Base-by-base conservation (phyloP, 1,140 invertebrate species). In the Ruditapes philippinarum region DNA sequence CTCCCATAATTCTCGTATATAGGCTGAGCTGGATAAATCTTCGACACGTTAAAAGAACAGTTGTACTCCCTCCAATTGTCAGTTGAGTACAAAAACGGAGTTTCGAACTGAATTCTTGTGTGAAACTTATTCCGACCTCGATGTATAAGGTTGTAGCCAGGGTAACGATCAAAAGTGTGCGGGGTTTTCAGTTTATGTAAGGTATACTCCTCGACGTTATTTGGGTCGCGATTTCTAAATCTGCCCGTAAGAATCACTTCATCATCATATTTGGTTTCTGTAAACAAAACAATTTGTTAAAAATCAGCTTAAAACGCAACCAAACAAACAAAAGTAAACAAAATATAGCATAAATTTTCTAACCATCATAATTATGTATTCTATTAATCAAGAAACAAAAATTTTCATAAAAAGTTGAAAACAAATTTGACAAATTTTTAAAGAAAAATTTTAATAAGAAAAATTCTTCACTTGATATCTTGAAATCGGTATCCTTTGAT, bases 21-120 rank as follows among this genome's bases (percentile, higher is more conserved):
- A 0, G 78, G 51, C 49, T 88, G 87, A 19, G 60, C 40, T 9
- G 87, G 87, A 25, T 65, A 25, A n/a, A 88, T 88, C 51, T 88
- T 22, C 17, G 87, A 80, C 4, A 57, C 76, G 70, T 88, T 88
- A 22, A 70, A 82, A 12, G 73, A 3, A 38, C 87, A 88, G 19
- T 65, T 62, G 40, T 60, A 57, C 49, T 73, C 25, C 11, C 31
- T 7, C 87, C 87, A 88, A 1, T 31, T 81, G 11, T 19, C 22
- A n/a, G 87, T 81, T 14, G 78, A 81, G 38, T 70, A 81, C 45
- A 81, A 36, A 82, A 82, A 88, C 22, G 87, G 87, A 11, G 22
- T 40, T 42, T 88, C 87, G 74, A 88, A 88, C 78, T 88, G 87
- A 54, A 88, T 74, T 40, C 74, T 81, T 4, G 87, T 82, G 0